Evolutionary conservation across 2,888 invertebrate genomes (phyloP), one percentile per base, ranked within the genome.

Genomic region (Lamproptera curius): DNA sequence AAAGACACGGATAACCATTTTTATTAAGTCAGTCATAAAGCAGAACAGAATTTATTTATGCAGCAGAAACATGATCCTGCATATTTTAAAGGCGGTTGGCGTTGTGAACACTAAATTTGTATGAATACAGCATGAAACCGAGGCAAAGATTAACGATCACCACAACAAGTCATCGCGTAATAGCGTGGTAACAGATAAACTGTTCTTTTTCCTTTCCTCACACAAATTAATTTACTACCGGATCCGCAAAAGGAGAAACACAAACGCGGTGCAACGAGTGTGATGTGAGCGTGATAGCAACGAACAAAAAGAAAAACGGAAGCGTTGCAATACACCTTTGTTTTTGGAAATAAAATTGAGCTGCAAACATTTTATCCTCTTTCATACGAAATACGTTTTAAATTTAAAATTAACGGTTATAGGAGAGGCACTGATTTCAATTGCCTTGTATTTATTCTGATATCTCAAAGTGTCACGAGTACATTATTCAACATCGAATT

Each of bases 111-210:
- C 66, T 70, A 67, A 76, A 78, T 80, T 77, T 75, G 69, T 68
- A 65, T 58, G 61, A 77, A 80, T 82, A 78, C 79, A 78, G 76
- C 72, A 77, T 76, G 73, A 76, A 75, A 70, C 65, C 57, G 63
- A 64, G 69, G 73, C 69, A 63, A 64, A 72, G 73, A 77, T 77
- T 80, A 81, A 82, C 73, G 76, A 73, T 64, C 67, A 62, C 62
- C 65, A 62, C 57, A 66, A 65, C 65, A 55, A 55, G 55, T 55
- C 57, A 57, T 65, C 62, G 59, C 62, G 58, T 63, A 67, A 67
- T 67, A 62, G 56, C 63, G 58, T 63, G 62, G 63, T 63, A 62
- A 63, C 67, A 62, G 62, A 62, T 65, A 51, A 51, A 52, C 55
- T 56, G 56, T 62, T 58, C 62, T 15, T 31, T 11, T 61, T 65